Conservation (phyloP, 1,140 invertebrate species). For the Pinna nobilis region DNA sequence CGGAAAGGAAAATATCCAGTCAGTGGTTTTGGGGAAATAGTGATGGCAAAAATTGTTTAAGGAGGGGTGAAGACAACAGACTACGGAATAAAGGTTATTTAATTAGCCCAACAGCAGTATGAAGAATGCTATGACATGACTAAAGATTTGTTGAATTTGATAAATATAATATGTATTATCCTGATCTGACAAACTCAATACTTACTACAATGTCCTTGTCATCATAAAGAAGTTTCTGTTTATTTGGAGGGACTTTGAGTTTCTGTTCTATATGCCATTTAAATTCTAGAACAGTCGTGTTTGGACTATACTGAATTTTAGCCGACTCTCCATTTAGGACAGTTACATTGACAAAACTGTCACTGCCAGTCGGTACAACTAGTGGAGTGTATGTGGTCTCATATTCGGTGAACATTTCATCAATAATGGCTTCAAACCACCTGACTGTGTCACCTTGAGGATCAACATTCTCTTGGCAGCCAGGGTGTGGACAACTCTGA, state of each 20-base stretch:
- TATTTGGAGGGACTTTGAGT: constrained; percentile 34
- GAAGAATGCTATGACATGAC: too few relatives aligned
- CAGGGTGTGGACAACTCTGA: constrained; percentile 41
- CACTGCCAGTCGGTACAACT: background rate
- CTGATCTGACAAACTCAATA: background rate
- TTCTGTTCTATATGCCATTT: constrained; percentile 33
- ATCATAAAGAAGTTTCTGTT: constrained; percentile 45
- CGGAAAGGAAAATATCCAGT: too few relatives aligned
- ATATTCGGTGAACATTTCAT: constrained; percentile 47
- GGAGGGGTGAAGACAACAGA: too few relatives aligned
- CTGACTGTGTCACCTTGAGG: constrained; percentile 2
- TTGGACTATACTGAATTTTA: constrained; percentile 25
- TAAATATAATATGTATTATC: too few relatives aligned
- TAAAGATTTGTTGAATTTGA: too few relatives aligned
- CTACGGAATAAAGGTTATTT: too few relatives aligned
- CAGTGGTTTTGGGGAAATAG: too few relatives aligned
- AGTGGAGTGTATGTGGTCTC: constrained; percentile 10
- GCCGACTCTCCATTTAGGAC: constrained; percentile 45
- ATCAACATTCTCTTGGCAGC: constrained; percentile 15
- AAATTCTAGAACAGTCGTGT: constrained; percentile 36
- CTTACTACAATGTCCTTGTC: constrained; percentile 47
- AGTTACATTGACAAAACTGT: constrained; percentile 31
- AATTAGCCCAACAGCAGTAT: background rate
- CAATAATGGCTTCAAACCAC: constrained; percentile 38
- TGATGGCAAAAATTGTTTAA: too few relatives aligned